Conservation (phyloP, 2,113 vertebrate species). For the Enhydra lutris region DNA sequence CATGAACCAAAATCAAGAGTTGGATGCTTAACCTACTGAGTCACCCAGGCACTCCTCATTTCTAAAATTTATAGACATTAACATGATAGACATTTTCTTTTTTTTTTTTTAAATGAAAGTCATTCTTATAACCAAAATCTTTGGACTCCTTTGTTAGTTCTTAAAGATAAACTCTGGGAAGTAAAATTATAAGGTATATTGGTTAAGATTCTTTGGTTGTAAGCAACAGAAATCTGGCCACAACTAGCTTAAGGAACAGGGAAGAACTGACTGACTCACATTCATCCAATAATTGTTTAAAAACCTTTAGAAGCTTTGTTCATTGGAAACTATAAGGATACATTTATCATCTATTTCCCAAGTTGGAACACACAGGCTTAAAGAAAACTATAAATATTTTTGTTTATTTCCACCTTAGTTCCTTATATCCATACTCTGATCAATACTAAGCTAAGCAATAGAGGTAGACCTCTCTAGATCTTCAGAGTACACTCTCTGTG, state of each 20-base stretch:
- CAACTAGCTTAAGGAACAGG: not conserved
- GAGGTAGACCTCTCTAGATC: not conserved
- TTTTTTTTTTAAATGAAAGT: not conserved
- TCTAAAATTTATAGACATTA: not conserved
- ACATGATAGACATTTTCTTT: not conserved
- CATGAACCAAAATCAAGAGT: not conserved
- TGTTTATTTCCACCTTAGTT: not conserved
- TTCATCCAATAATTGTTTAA: not conserved
- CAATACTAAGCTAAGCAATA: not conserved
- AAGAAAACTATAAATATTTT: not conserved
- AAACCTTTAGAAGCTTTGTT: not conserved
- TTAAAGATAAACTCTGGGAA: not conserved
- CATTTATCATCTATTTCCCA: not conserved
- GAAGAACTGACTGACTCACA: not conserved
- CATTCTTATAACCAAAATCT: not conserved
- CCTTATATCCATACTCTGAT: not conserved
- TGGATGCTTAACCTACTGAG: not conserved
- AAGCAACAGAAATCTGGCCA: not conserved
- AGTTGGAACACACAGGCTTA: not conserved
- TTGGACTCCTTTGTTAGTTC: not conserved
- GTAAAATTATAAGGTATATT: not conserved
- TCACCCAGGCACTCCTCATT: not conserved
- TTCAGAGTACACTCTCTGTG: not conserved
- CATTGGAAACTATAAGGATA: not conserved
- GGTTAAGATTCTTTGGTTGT: not conserved